These are phyloP conservation scores for Adelosebastes latens DNA, from an alignment of 2,797 vertebrate species.

Conservation along the genomic window DNA sequence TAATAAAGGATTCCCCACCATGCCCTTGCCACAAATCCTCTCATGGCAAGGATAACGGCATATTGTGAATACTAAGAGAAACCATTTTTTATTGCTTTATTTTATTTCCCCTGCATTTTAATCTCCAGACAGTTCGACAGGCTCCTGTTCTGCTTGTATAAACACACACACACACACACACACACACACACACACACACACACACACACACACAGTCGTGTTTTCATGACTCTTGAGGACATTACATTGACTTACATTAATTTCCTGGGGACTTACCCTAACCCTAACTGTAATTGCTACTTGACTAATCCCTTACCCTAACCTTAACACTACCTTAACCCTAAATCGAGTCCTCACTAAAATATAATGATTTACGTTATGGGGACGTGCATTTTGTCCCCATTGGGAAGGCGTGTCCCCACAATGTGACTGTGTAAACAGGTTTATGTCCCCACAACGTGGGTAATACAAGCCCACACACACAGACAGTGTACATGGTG, in stretches of 20 bases:
- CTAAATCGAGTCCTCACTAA: no score
- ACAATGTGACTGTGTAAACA: neutral
- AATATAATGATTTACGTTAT: no score
- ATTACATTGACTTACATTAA: no score
- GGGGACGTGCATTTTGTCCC: no score
- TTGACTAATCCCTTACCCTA: no score
- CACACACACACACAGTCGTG: neutral
- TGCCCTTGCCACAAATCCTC: conserved; percentile 31
- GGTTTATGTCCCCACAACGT: no score
- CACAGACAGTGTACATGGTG: neutral
- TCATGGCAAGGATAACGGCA: neutral
- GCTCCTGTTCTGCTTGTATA: conserved; percentile 23
- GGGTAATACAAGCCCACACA: no score
- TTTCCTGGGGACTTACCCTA: no score
- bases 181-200: neutral
- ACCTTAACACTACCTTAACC: no score
- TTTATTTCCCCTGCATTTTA: conserved; percentile 21
- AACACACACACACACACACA: neutral
- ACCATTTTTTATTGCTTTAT: conserved; percentile 1
- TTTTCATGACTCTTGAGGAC: no score
- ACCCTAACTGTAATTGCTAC: no score
- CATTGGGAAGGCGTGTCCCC: no score
- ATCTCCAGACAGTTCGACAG: neutral
- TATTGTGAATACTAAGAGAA: conserved; percentile 22
- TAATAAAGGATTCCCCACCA: conserved; percentile 18